Evolutionary conservation across 2,113 vertebrate species (phyloP).

Genomic region (Cynopterus brachyotis): DNA sequence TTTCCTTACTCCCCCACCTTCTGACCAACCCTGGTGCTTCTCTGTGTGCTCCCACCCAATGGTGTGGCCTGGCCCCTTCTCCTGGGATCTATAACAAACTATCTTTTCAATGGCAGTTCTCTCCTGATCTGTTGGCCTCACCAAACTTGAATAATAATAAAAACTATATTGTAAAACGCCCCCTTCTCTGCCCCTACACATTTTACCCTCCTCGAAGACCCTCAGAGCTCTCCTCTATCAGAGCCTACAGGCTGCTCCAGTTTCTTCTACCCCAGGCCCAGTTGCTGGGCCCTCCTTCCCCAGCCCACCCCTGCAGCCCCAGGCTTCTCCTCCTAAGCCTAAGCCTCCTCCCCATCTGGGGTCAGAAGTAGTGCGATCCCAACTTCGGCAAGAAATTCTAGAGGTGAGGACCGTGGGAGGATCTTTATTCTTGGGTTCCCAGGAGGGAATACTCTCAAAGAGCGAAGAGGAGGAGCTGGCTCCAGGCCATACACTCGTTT

Average conservation of each 20-base stretch:
- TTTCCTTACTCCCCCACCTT: background rate
- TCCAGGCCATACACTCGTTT: background rate
- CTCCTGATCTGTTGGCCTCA: background rate
- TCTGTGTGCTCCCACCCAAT: accelerated
- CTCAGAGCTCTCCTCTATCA: background rate
- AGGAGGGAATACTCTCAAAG: background rate
- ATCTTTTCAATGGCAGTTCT: background rate
- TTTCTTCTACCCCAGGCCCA: background rate
- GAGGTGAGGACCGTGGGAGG: background rate
- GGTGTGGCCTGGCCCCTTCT: background rate
- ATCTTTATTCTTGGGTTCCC: background rate
- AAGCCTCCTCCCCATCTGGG: background rate
- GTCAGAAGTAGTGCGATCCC: background rate
- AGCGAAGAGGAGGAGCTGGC: background rate
- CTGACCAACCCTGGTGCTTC: background rate
- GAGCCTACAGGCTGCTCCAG: background rate
- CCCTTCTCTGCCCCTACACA: background rate
- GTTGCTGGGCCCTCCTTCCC: background rate
- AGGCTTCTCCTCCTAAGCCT: background rate
- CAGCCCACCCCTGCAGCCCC: background rate
- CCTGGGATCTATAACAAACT: background rate
- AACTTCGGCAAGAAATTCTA: background rate
- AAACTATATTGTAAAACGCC: background rate
- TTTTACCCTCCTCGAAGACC: background rate
- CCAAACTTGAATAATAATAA: background rate